A percentile compares a stretch with the other conserved stretches of the same genome.
Conservation (phyloP, 2,888 invertebrate species). For the Carabus problematicus region DNA sequence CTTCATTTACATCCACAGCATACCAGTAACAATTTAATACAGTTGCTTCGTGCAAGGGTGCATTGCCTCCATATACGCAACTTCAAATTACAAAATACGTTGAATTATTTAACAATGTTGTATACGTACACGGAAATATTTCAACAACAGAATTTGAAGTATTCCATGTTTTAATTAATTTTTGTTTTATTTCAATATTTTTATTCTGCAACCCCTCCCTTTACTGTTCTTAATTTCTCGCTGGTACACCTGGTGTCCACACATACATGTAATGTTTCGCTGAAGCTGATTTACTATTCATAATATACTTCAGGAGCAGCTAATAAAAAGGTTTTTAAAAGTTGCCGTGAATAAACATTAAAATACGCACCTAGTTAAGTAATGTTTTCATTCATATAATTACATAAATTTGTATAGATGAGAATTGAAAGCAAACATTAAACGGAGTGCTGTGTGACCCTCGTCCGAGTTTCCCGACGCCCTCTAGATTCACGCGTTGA, state of each 20-base stretch:
- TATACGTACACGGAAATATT: no score
- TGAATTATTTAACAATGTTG: no score
- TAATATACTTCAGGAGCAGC: slow-evolving; percentile 11
- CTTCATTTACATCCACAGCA: no score
- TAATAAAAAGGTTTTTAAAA: slow-evolving; percentile 27
- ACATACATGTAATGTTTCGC: no score
- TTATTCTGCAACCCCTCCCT: background rate
- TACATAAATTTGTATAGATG: slow-evolving; percentile 35
- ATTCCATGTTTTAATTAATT: no score
- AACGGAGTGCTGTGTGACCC: slow-evolving; percentile 20
- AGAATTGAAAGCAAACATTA: slow-evolving; percentile 34
- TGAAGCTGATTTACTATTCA: slow-evolving; percentile 23
- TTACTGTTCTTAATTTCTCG: slow-evolving; percentile 15
- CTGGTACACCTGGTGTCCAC: background rate
- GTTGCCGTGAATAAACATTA: slow-evolving; percentile 29
- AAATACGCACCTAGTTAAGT: slow-evolving; percentile 34
- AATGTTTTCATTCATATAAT: slow-evolving; percentile 37
- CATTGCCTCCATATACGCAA: no score
- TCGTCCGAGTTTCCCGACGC: slow-evolving; percentile 1
- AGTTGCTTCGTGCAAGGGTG: no score
- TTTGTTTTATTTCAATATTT: slow-evolving; percentile 5
- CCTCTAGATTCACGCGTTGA: slow-evolving; percentile 18
- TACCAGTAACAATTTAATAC: no score
- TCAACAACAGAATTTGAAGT: no score
- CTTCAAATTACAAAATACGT: no score